Evolutionary conservation across 1,140 invertebrate genomes (phyloP), one percentile per base, ranked within the genome.

Genomic region (Drosophila tani): DNA sequence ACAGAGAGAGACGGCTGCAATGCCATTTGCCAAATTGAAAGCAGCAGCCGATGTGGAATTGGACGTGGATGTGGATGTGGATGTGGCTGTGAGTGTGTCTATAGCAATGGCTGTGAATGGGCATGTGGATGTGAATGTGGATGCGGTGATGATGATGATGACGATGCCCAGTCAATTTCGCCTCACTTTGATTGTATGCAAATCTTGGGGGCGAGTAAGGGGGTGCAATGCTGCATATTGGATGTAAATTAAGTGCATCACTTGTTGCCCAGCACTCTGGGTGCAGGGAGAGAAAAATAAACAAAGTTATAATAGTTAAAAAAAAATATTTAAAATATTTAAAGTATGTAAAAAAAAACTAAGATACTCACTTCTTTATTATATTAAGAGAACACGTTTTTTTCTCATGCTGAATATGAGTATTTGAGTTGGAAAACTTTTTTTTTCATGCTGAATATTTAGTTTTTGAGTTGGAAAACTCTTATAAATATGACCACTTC

Each of bases 211-310:
- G 32, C 9, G 9, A 35, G 6, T 14, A 5, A 5, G 69, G 32
- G 40, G 47, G 8, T 29, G 57, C 24, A 11, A 15, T 57, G 76
- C 51, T 75, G 83, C 84, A 87, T 88, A 85, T 87, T 83, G 83
- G 81, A 88, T 88, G 84, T 73, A 81, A 87, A 88, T 87, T 83
- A 87, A 88, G 77, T 84, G 84, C 84, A 81, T 78, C 83, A 87
- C 83, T 87, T 88, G 83, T 85, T 85, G 82, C 82, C 67, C 45
- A 49, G 50, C 51, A 49, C 17, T 14, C 35, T 15, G 35, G n/a
- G 38, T 67, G 49, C 45, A 9, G 40, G 2, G 27, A 45, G 40
- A 50, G 40, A 50, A 35, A 55, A 38, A 11, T 15, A 6, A 1
- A 40, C 38, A 21, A 12, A 35, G 8, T 35, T 12, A 4, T 35